A percentile compares a stretch with the other conserved stretches of the same genome.
These are phyloP conservation scores for Eurosta solidaginis DNA, from an alignment of 1,140 invertebrate species.

Conservation along the genomic window DNA sequence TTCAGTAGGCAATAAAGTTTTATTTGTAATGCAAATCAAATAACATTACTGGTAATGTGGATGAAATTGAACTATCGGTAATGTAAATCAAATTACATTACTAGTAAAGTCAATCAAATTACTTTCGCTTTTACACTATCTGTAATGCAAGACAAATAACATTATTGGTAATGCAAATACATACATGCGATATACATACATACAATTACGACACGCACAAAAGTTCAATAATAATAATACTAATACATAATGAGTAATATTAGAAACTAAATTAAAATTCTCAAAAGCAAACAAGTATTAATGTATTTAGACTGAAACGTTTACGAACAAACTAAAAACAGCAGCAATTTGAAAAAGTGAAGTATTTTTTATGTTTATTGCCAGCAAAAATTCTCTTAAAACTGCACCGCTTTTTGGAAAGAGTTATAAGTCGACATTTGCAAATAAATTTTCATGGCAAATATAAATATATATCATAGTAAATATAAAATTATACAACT, in stretches of 20 bases:
- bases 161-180: background rate
- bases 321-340: background rate
- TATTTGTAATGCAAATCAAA: too few species aligned
- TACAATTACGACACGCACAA: background rate
- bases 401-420: too few species aligned
- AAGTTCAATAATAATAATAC: background rate
- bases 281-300: constrained; percentile 20
- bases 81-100: too few species aligned
- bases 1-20: too few species aligned
- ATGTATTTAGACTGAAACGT: constrained; percentile 18
- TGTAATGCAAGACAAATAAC: background rate
- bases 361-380: background rate
- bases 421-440: too few species aligned
- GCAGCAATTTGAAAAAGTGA: background rate
- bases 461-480: too few species aligned
- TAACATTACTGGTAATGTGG: too few species aligned
- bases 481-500: too few species aligned
- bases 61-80: too few species aligned
- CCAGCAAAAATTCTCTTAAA: too few species aligned
- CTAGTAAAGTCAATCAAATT: too few species aligned
- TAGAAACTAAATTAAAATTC: constrained; percentile 1
- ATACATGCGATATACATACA: background rate
- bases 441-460: too few species aligned
- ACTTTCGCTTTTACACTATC: background rate
- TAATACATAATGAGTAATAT: background rate